Percentiles rank a stretch among this genome's conserved stretches.
These are phyloP conservation scores for Psittacula derbiana DNA, from an alignment of 2,797 vertebrate genomes.

Conservation along the genomic window DNA sequence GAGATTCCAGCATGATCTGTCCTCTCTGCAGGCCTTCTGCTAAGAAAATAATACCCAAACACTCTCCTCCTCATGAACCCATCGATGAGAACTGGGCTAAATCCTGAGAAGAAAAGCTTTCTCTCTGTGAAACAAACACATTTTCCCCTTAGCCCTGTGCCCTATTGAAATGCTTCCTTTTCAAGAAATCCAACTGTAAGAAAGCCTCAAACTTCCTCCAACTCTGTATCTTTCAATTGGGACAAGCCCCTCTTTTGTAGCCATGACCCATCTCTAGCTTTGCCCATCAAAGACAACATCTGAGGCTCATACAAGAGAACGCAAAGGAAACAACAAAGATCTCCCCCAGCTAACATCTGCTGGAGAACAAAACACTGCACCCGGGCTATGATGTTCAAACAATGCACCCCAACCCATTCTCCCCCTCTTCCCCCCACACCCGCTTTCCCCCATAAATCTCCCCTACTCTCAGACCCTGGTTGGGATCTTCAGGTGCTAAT, in stretches of 20 bases:
- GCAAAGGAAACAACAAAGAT: background rate
- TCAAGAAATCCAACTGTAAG: background rate
- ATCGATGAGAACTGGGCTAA: background rate
- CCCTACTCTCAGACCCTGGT: background rate
- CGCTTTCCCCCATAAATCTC: background rate
- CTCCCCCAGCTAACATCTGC: background rate
- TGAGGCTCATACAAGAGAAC: background rate
- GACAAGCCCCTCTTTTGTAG: accelerated
- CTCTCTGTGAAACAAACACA: background rate
- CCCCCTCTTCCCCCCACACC: background rate
- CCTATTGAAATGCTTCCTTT: background rate
- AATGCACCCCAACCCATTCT: background rate
- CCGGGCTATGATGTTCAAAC: background rate
- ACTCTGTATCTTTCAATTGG: background rate
- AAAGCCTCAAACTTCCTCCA: background rate
- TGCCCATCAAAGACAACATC: background rate
- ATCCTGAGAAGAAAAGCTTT: background rate
- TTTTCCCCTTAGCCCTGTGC: background rate
- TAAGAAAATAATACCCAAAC: background rate
- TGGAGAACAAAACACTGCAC: background rate
- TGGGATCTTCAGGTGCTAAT: background rate
- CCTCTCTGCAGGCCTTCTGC: background rate
- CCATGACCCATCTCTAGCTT: background rate
- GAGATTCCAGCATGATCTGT: background rate
- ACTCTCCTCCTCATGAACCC: background rate